phyloP scores from a whole-genome alignment of 1,140 invertebrate species.

The Drosophila sp. region DNA sequence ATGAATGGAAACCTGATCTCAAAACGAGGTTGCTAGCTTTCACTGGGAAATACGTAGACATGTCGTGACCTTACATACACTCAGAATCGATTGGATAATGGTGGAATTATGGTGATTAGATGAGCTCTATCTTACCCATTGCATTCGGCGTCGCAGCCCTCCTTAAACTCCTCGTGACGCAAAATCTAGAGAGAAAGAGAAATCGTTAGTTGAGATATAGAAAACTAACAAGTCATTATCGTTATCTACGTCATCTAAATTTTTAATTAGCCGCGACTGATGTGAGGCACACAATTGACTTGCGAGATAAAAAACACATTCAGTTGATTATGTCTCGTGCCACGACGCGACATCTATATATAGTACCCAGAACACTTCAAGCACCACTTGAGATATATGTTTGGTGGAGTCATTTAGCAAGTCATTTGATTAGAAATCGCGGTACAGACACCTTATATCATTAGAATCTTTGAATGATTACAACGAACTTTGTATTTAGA shows the following conservation, averaged over 20 bases:
- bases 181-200: conserved; percentile 87
- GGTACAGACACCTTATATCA: not conserved
- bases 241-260: conserved; percentile 14
- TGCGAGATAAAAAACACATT: conserved; percentile 43
- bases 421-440: not conserved
- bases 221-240: conserved; percentile 39
- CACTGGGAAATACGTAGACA: conserved; percentile 6
- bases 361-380: not conserved
- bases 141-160: conserved; percentile 97
- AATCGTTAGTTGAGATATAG: not conserved
- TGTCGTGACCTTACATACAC: too few relatives aligned
- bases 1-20: not conserved
- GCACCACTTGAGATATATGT: not conserved
- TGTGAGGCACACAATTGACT: conserved; percentile 5
- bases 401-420: not conserved
- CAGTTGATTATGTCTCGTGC: conserved; percentile 9
- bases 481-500: too few relatives aligned
- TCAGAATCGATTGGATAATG: too few relatives aligned
- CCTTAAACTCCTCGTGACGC: conserved; percentile 98
- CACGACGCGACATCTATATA: not conserved
- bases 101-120: too few relatives aligned
- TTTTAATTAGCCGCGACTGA: conserved; percentile 44
- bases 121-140: conserved; percentile 90
- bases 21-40: not conserved
- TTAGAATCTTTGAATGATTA: not conserved